These are phyloP conservation scores for Theonella swinhoei DNA, from an alignment of 37 sponge, comb jelly and placozoan genomes.

Conservation along the genomic window DNA sequence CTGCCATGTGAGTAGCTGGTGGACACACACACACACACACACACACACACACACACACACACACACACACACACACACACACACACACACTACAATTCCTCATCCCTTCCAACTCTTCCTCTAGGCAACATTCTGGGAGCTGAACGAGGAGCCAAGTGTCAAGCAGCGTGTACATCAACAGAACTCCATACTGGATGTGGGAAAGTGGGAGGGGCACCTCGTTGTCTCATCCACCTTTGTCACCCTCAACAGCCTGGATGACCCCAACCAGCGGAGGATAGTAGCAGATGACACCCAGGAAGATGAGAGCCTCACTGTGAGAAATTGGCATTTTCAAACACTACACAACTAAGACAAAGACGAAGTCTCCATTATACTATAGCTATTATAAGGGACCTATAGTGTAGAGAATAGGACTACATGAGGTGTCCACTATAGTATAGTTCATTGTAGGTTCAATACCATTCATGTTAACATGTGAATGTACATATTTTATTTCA, in stretches of 20 bases:
- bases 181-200: constrained; percentile 56
- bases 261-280: constrained; percentile 36
- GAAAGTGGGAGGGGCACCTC: constrained; percentile 9
- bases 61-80: too few relatives aligned
- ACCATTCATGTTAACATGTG: too few relatives aligned
- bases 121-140: constrained; percentile 52
- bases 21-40: too few relatives aligned
- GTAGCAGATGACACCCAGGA: constrained; percentile 51
- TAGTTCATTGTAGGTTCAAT: too few relatives aligned
- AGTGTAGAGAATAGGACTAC: too few relatives aligned
- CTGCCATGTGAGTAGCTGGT: constrained; percentile 55
- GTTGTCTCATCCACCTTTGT: constrained; percentile 55
- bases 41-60: too few relatives aligned
- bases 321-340: neutral
- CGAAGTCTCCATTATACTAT: too few relatives aligned
- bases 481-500: too few relatives aligned
- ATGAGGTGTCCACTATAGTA: too few relatives aligned
- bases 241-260: constrained; percentile 33
- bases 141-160: constrained; percentile 11
- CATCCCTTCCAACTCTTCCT: neutral
- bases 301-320: constrained; percentile 44
- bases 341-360: too few relatives aligned
- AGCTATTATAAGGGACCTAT: too few relatives aligned
- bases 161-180: neutral
- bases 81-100: neutral